Conservation (phyloP, 2,113 vertebrate species). For the Coptodon bakossiorum region DNA sequence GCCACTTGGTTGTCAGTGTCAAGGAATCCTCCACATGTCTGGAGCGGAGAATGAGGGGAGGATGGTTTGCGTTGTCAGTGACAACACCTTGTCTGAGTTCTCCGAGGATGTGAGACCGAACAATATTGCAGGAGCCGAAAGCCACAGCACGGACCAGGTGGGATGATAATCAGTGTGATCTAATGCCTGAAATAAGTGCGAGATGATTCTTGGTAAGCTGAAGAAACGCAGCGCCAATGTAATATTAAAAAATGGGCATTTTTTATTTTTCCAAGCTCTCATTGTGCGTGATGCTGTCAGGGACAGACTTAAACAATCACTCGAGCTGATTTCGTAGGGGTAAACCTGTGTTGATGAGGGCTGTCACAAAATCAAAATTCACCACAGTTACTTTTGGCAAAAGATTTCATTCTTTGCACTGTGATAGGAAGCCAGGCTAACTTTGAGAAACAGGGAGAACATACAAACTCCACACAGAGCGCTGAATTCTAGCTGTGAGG, state of each 20-base stretch:
- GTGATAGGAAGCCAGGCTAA: not conserved
- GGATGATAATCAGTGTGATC: conserved; percentile 32
- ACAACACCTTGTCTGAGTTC: conserved; percentile 52
- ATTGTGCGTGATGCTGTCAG: not conserved
- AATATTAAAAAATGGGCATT: not conserved
- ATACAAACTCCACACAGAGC: not conserved
- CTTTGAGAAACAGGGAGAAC: not conserved
- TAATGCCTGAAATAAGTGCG: conserved; percentile 21
- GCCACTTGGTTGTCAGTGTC: conserved; percentile 49
- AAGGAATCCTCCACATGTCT: conserved; percentile 50
- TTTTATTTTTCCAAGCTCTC: not conserved
- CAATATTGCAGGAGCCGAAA: conserved; percentile 29
- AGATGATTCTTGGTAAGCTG: not conserved
- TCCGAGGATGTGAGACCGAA: conserved; percentile 15
- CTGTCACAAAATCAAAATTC: not conserved
- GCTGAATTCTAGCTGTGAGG: not conserved
- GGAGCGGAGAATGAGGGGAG: conserved; percentile 16
- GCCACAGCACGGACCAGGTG: not conserved
- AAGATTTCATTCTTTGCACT: not conserved
- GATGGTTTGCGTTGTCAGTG: conserved; percentile 51
- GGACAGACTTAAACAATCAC: not conserved
- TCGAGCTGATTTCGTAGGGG: not conserved
- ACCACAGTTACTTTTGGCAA: not conserved
- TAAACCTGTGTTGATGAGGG: not conserved
- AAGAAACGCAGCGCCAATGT: not conserved